A percentile compares a stretch with the other conserved stretches of the same genome.
Evolutionary conservation across 2,797 vertebrate species (phyloP).

Genomic region (Sebastes hubbsi): DNA sequence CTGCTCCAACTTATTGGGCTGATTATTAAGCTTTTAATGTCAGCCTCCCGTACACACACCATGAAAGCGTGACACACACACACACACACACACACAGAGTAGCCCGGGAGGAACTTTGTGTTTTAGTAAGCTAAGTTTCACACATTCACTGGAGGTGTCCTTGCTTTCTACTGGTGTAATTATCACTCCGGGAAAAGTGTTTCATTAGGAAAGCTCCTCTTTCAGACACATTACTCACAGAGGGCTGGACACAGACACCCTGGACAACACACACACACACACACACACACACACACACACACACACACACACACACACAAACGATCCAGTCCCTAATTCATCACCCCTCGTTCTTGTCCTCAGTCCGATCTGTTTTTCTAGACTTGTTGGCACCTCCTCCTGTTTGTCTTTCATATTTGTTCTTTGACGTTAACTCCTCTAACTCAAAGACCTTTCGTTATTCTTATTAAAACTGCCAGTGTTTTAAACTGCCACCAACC

Average conservation of each 20-base stretch:
- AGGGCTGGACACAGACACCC: constrained; percentile 89
- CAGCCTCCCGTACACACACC: constrained; percentile 22
- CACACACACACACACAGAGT: neutral
- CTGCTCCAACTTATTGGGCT: constrained; percentile 53
- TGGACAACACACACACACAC: constrained; percentile 41
- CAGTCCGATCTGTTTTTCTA: constrained; percentile 43
- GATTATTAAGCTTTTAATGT: constrained; percentile 64
- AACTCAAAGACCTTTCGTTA: neutral
- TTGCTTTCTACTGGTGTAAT: constrained; percentile 91
- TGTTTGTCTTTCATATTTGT: constrained; percentile 12
- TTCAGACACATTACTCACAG: constrained; percentile 96
- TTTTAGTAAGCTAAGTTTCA: constrained; percentile 78
- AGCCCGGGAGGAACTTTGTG: constrained; percentile 62
- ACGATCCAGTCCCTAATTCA: constrained; percentile 29
- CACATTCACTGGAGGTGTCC: constrained; percentile 77
- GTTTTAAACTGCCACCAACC: constrained; percentile 8
- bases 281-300: constrained; percentile 8
- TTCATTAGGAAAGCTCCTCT: constrained; percentile 95
- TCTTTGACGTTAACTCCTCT: constrained; percentile 9
- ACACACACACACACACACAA: constrained; percentile 10
- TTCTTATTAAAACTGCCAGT: constrained; percentile 1
- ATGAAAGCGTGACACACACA: neutral
- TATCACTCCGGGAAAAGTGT: constrained; percentile 97
- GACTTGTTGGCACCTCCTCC: constrained; percentile 39
- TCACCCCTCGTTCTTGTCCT: constrained; percentile 45